These are phyloP conservation scores for Chrysolina americana DNA, from an alignment of 2,888 invertebrate genomes.

Conservation along the genomic window DNA sequence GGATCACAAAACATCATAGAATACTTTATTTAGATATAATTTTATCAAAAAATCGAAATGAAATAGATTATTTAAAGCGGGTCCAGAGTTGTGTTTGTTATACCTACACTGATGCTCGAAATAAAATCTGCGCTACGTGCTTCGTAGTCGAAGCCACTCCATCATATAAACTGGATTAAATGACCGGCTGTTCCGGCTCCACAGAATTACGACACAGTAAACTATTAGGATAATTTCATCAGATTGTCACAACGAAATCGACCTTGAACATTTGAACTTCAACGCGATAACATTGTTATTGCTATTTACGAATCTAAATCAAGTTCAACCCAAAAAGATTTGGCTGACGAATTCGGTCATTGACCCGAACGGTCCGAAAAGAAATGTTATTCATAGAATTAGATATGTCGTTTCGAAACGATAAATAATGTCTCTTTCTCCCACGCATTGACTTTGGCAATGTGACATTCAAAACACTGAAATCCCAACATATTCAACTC, in stretches of 20 bases:
- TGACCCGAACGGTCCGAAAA: constrained; percentile 48
- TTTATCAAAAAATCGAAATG: too few relatives aligned
- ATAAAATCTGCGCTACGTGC: too few relatives aligned
- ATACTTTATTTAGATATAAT: too few relatives aligned
- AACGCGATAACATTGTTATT: constrained; percentile 44
- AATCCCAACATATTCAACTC: constrained; percentile 23
- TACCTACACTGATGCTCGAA: too few relatives aligned
- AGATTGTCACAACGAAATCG: constrained; percentile 27
- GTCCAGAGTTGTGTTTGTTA: too few relatives aligned
- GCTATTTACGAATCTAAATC: constrained; percentile 48
- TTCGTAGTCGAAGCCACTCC: too few relatives aligned
- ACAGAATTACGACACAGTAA: constrained; percentile 6
- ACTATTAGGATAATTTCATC: constrained; percentile 11
- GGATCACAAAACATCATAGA: too few relatives aligned
- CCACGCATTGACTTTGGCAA: constrained; percentile 40
- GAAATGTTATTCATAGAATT: constrained; percentile 50
- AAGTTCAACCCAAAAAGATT: constrained; percentile 52
- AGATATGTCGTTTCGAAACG: constrained; percentile 41
- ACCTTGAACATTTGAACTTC: constrained; percentile 47
- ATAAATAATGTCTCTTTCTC: constrained; percentile 47
- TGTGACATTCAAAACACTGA: constrained; percentile 31
- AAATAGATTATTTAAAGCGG: too few relatives aligned
- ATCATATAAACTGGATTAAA: not conserved
- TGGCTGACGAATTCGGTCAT: constrained; percentile 50
- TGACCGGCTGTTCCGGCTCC: not conserved